phyloP scores from a whole-genome alignment of 2,888 invertebrate genomes.

The Agrochola litura region DNA sequence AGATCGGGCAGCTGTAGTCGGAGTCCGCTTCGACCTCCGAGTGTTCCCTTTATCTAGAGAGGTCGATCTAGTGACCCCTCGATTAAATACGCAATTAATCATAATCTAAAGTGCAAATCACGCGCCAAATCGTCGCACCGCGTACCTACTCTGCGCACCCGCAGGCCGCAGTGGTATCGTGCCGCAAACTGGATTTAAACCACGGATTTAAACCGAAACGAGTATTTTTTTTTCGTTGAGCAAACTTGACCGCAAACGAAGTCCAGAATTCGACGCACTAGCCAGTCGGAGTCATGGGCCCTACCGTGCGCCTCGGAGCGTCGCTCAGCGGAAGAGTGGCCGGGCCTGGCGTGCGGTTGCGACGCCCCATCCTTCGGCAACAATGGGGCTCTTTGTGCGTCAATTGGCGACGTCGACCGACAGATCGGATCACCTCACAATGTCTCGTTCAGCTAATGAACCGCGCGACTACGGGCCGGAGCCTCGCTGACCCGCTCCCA shows the following conservation, averaged over 20 bases:
- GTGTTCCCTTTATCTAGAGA: constrained; percentile 69
- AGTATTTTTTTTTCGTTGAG: background rate
- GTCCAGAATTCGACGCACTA: background rate
- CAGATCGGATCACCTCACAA: constrained; percentile 55
- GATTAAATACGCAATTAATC: constrained; percentile 68
- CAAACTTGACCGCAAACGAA: background rate
- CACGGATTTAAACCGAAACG: constrained; percentile 31
- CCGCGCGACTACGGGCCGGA: constrained; percentile 2
- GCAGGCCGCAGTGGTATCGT: constrained; percentile 34
- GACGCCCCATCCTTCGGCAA: constrained; percentile 44
- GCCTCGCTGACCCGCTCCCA: no score
- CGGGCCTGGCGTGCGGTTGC: constrained; percentile 12
- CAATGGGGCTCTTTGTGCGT: constrained; percentile 71
- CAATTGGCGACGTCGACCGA: constrained; percentile 68
- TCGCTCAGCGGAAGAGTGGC: constrained; percentile 23
- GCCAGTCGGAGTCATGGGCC: background rate
- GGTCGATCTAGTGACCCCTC: constrained; percentile 71
- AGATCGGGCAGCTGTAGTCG: constrained; percentile 10
- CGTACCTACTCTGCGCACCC: constrained; percentile 39
- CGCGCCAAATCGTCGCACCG: constrained; percentile 56
- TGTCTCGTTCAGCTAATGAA: constrained; percentile 49
- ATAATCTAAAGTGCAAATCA: constrained; percentile 70
- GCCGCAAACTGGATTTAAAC: constrained; percentile 24
- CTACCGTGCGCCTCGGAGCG: constrained; percentile 7
- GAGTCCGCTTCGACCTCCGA: constrained; percentile 73